Evolutionary conservation across 2,888 invertebrate genomes (phyloP), one percentile per base, ranked within the genome.

Genomic region (Cantharis lateralis): DNA sequence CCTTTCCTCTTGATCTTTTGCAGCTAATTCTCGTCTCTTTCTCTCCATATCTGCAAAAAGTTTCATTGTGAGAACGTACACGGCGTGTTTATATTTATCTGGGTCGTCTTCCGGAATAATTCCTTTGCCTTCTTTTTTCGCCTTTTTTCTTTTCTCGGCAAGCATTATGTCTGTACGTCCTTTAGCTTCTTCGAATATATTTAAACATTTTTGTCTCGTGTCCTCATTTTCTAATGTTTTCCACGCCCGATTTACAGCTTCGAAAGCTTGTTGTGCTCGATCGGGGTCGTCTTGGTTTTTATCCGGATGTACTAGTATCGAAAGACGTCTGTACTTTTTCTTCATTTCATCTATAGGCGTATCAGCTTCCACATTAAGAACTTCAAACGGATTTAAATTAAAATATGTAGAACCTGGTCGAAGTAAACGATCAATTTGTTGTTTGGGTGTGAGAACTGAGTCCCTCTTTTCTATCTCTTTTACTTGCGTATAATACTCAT

Each of bases 51-150:
- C 99, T 70, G 99, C 99, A 87, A 94, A 94, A 81, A 92, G 86
- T 91, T 99, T 98, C 96, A 98, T 98, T 11, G 98, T 98, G 93
- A 98, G 95, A n/a, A 98, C 98, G 90, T 98, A 98, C 71, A 98
- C 92, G 3, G 98, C 95, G 89, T 98, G 98, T 89, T 95, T 96
- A 87, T 94, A 95, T 86, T 95, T 95, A 70, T 89, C 91, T 15
- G 95, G 95, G 85, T 95, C 95, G 88, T 96, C 96, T 88, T 96
- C 95, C 84, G 98, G 98, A 78, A 98, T 95, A 11, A 93, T 91
- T 80, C 92, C 91, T 86, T 95, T 95, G 64, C 96, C 95, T 79
- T 98, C 98, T 87, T 98, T 98, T 89, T 95, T 98, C 73, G 95
- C 90, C 87, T 98, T 98, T 88, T 98, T 98, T 82, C 94, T 93